Base-by-base conservation (phyloP, 2,797 vertebrate species). In the Anisognathus igniventris region DNA sequence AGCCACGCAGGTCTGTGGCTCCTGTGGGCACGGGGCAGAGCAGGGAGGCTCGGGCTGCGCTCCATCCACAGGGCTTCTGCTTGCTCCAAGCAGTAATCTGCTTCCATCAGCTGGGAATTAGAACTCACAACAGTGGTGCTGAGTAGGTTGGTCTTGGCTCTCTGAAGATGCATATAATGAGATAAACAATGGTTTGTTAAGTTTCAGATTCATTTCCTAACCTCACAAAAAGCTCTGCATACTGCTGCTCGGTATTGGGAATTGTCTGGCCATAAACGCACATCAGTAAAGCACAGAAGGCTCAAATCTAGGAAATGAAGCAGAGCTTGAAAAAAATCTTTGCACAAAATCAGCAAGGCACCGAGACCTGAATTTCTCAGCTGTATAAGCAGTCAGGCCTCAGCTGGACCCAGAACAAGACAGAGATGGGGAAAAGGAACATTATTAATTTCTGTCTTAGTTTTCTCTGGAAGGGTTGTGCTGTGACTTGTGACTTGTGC, bases 131-230 rank as follows among this genome's bases (percentile, higher is more conserved):
- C 70, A 72, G 68, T 35, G 66, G 45, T 50, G 30, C 47, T 48
- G 65, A 7, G 58, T 45, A 85, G 86, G 75, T 33, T 84, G 81
- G 13, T 73, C 45, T 77, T 96, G 70, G 87, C 75, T 93, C 94
- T 57, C 91, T 53, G 35, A 74, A 93, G 62, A 88, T 85, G 53
- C 39, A 88, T 48, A 66, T 50, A 72, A 44, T 86, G 67, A 95
- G 88, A 96, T 81, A 95, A 93, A 90, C 87, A 92, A 84, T 67
- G 84, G 73, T 51, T 73, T 93, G 61, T 93, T 94, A 93, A 67
- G 89, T 83, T 93, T 92, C 18, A 25, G 74, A 89, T 90, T 96
- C 22, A 73, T 61, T 96, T 94, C 95, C 84, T 60, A 71, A 80
- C 80, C 18, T 79, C 35, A 33, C 68, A 30, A 56, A 92, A 60